A percentile compares a stretch with the other conserved stretches of the same genome.
phyloP scores from a whole-genome alignment of 2,888 invertebrate species.

The Podabrus alpinus region DNA sequence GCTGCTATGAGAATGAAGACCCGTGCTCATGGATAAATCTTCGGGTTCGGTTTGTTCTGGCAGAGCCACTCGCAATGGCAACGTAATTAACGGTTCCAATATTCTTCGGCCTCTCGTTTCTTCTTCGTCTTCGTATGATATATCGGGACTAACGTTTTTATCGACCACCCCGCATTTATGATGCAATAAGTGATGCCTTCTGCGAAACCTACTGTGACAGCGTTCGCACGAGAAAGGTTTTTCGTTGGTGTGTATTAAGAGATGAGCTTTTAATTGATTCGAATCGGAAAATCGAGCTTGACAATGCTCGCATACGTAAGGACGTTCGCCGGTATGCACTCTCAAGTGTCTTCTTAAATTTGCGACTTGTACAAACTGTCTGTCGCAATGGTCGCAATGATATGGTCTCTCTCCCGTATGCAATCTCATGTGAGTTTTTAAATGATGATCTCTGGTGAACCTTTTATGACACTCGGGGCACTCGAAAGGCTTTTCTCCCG shows the following conservation, averaged over 20 bases:
- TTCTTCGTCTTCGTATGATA: slow-evolving; percentile 45
- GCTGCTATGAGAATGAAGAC: slow-evolving; percentile 58
- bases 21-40: slow-evolving; percentile 77
- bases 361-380: slow-evolving; percentile 92
- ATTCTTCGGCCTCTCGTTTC: slow-evolving; percentile 54
- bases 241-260: slow-evolving; percentile 86
- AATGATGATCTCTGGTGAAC: slow-evolving; percentile 90
- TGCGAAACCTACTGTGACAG: slow-evolving; percentile 77
- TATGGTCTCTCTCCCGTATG: slow-evolving; percentile 95
- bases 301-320: slow-evolving; percentile 86
- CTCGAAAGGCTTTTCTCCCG: slow-evolving; percentile 93
- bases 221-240: slow-evolving; percentile 84
- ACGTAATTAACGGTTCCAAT: slow-evolving; percentile 53
- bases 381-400: slow-evolving; percentile 88
- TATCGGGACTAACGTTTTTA: slow-evolving; percentile 43
- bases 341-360: slow-evolving; percentile 86
- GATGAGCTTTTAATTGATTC: slow-evolving; percentile 89
- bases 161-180: slow-evolving; percentile 71
- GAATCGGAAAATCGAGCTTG: slow-evolving; percentile 87
- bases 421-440: slow-evolving; percentile 90
- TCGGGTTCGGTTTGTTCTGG: slow-evolving; percentile 93
- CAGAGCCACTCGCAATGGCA: slow-evolving; percentile 50
- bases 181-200: slow-evolving; percentile 84
- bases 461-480: slow-evolving; percentile 89
- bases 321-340: slow-evolving; percentile 90